Evolutionary conservation across 2,797 vertebrate genomes (phyloP), one percentile per base, ranked within the genome.

Genomic region (Sorex maritimensis): DNA sequence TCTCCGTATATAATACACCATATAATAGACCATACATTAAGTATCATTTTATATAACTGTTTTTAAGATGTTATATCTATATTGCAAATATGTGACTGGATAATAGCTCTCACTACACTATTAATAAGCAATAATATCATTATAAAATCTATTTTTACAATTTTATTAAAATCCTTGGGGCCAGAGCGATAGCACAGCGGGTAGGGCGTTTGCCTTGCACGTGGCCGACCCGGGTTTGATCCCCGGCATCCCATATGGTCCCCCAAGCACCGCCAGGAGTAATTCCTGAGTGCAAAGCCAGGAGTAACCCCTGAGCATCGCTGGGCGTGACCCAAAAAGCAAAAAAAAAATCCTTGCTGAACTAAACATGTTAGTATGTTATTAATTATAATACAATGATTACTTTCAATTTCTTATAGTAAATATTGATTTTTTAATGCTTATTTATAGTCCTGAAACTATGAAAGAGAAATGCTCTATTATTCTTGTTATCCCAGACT

Each of bases 91-190:
- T 80, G 71, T 71, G 71, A 30, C 52, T 63, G 55, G 28, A 49
- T 21, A 44, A 38, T 38, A 15, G n/a, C 19, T 23, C 34, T 81
- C 81, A 10, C n/a, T 78, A 44, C 19, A 88, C 26, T 63, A 63
- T 78, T n/a, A 81, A 63, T 65, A 24, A 90, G 12, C 38, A 49
- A 49, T 72, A 69, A 77, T 84, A 88, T 46, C n/a, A 71, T 72
- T 17, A 85, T 80, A 30, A 75, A 10, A 90, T 67, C 38, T 74
- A 52, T 81, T 79, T 26, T 44, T 6, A 52, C 11, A 52, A 52
- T 52, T 6, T 14, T 52, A 52, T 52, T 52, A 52, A 52, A 52
- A 11, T 52, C 49, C 6, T 52, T 52, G 49, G 34, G 34, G 34
- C 34, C 34, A 2, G 34, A 34, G 34, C 34, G 34, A 34, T 34